A percentile compares a stretch with the other conserved stretches of the same genome.
Evolutionary conservation across 2,113 vertebrate species (phyloP).

Genomic region (Corythornis cristatus): DNA sequence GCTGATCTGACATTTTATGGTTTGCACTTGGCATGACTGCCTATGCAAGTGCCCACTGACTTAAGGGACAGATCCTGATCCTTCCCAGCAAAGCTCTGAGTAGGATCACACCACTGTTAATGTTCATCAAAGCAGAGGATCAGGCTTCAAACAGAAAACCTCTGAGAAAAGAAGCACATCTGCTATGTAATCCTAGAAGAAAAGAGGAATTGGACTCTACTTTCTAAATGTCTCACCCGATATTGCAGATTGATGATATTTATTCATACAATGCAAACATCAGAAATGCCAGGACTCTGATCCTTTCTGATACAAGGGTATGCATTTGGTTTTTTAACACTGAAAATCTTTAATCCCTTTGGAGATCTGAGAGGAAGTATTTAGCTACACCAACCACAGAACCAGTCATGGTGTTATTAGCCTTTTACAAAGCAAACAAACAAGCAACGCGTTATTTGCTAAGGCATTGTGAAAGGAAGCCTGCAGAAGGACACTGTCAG

Average conservation of each 20-base stretch:
- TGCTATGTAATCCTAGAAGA: neutral
- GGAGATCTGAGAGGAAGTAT: neutral
- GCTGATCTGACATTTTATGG: neutral
- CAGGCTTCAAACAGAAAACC: neutral
- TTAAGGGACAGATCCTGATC: neutral
- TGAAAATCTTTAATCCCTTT: neutral
- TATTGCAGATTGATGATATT: neutral
- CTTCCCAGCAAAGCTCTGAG: neutral
- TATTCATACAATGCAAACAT: neutral
- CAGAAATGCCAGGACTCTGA: constrained; percentile 17
- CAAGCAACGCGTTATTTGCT: neutral
- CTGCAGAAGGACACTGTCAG: neutral
- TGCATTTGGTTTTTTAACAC: neutral
- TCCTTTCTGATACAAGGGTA: neutral
- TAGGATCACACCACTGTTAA: neutral
- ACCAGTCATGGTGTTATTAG: neutral
- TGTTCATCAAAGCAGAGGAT: neutral
- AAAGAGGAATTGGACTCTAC: neutral
- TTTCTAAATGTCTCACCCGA: neutral
- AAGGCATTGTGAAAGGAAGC: neutral
- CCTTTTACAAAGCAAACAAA: neutral
- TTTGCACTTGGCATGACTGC: neutral
- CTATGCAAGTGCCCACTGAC: neutral
- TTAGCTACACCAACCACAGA: neutral
- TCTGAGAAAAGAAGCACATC: neutral